Conservation (phyloP, 2,888 invertebrate genomes). For the Malacosoma neustria region DNA sequence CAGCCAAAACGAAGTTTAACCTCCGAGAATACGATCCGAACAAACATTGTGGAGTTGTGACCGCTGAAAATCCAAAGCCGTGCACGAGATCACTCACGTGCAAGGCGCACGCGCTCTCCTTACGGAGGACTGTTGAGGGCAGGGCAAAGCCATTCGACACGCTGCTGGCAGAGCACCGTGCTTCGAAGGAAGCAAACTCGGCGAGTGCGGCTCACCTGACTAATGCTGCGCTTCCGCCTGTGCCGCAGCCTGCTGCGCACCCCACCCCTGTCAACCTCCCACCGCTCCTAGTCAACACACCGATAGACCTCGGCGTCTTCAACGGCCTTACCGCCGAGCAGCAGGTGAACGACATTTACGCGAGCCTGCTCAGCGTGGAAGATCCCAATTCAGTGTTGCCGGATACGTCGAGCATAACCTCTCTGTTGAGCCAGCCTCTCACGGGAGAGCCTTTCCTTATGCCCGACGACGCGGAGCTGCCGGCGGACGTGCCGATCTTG, state of each 20-base stretch:
- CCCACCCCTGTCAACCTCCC: slow-evolving; percentile 29
- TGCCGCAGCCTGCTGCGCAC: slow-evolving; percentile 15
- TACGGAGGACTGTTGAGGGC: slow-evolving; percentile 81
- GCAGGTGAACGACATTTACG: slow-evolving; percentile 59
- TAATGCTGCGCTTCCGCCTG: slow-evolving; percentile 16
- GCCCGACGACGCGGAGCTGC: slow-evolving; percentile 43
- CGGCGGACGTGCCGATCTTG: slow-evolving; percentile 36
- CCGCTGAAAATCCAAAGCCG: slow-evolving; percentile 79
- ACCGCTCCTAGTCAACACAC: slow-evolving; percentile 50
- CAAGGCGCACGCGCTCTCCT: slow-evolving; percentile 79
- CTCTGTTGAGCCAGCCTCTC: slow-evolving; percentile 47
- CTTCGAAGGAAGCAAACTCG: slow-evolving; percentile 71
- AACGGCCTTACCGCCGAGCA: slow-evolving; percentile 52
- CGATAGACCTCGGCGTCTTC: slow-evolving; percentile 48
- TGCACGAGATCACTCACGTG: slow-evolving; percentile 88
- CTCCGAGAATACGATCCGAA: slow-evolving; percentile 86
- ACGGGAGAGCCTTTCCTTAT: slow-evolving; percentile 38
- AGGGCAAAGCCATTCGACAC: slow-evolving; percentile 84
- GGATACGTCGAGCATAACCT: slow-evolving; percentile 48
- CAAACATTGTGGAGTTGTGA: slow-evolving; percentile 87
- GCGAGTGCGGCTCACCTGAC: slow-evolving; percentile 19
- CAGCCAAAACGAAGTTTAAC: slow-evolving; percentile 58
- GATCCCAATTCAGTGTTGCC: slow-evolving; percentile 47
- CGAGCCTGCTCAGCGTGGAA: slow-evolving; percentile 47
- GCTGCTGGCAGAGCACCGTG: slow-evolving; percentile 82